Conservation (phyloP, 1,140 invertebrate species). For the Heliconius melpomene region DNA sequence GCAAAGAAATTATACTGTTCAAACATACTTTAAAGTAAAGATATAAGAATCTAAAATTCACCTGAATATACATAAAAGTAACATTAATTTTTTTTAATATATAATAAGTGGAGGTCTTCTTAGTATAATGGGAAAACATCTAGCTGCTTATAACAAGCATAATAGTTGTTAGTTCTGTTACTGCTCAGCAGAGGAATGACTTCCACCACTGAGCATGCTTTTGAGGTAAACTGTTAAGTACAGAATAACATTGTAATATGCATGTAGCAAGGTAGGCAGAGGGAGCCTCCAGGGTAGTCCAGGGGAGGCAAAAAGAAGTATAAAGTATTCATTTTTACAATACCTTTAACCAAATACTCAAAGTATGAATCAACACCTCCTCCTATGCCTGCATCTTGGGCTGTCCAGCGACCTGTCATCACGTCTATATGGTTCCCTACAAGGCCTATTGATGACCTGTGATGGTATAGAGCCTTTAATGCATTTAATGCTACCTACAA, state of each 20-base stretch:
- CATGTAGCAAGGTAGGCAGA: no score
- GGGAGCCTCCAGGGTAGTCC: no score
- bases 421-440: constrained; percentile 99
- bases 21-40: no score
- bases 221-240: no score
- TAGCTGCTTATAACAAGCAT: no score
- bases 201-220: no score
- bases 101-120: no score
- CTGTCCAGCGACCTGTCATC: constrained; percentile 97
- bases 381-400: constrained; percentile 95
- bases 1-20: no score
- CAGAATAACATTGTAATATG: no score
- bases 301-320: background rate
- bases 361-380: constrained; percentile 99
- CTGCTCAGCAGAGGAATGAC: no score
- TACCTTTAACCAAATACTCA: constrained; percentile 98
- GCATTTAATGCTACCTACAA: constrained; percentile 94
- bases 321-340: background rate
- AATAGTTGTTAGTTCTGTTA: no score
- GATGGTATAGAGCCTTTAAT: constrained; percentile 92
- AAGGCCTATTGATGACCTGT: constrained; percentile 93
- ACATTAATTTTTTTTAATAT: background rate
- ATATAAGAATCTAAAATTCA: background rate
- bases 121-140: no score
- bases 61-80: background rate